These are phyloP conservation scores for Pseudoatta argentina DNA, from an alignment of 1,140 invertebrate species.

Conservation along the genomic window DNA sequence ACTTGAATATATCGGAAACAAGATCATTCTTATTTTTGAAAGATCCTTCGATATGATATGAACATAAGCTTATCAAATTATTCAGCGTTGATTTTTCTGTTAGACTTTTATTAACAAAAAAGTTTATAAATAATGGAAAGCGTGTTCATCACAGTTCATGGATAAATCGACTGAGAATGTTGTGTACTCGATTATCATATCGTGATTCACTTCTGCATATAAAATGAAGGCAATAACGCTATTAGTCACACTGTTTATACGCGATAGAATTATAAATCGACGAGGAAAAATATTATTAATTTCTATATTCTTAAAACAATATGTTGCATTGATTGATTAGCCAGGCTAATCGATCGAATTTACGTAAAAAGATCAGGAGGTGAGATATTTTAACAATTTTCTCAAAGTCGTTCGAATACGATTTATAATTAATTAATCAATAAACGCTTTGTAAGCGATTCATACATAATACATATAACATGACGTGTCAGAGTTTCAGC, in stretches of 20 bases:
- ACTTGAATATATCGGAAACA: neutral
- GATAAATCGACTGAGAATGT: conserved; percentile 50
- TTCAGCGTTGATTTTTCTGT: neutral
- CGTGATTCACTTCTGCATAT: conserved; percentile 75
- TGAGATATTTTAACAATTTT: neutral
- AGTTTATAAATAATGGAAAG: conserved; percentile 54
- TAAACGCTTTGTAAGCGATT: neutral
- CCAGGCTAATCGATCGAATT: neutral
- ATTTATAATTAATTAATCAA: conserved; percentile 24
- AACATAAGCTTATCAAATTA: neutral
- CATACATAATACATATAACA: conserved; percentile 13
- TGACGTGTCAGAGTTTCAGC: conserved; percentile 32
- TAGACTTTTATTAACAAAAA: conserved; percentile 3
- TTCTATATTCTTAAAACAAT: neutral
- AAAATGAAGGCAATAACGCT: conserved; percentile 66
- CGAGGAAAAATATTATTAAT: conserved; percentile 41
- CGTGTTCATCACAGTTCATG: conserved; percentile 63
- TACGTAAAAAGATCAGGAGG: neutral
- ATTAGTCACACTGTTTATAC: conserved; percentile 70
- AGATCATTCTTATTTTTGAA: neutral
- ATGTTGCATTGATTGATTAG: neutral
- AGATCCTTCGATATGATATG: neutral
- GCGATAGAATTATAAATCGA: conserved; percentile 67
- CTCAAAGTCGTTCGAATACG: conserved; percentile 10
- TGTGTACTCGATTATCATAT: conserved; percentile 60